These are phyloP conservation scores for Leucoma salicis DNA, from an alignment of 2,888 invertebrate species.

Conservation along the genomic window DNA sequence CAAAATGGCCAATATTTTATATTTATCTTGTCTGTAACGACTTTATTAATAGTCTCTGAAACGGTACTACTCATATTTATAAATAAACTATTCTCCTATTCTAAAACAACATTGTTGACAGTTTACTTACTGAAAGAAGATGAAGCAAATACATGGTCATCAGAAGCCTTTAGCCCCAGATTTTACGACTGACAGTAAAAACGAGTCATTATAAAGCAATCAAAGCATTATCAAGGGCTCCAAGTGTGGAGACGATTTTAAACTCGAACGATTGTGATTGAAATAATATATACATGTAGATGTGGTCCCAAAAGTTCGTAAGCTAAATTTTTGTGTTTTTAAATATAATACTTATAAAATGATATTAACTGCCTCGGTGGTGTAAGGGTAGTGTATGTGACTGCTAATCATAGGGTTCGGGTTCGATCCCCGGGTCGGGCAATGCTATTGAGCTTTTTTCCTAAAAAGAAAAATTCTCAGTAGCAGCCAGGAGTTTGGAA, in stretches of 20 bases:
- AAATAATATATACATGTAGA: too few relatives aligned
- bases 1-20: slow-evolving; percentile 18
- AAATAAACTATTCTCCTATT: slow-evolving; percentile 25
- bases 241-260: slow-evolving; percentile 33
- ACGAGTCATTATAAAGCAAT: slow-evolving; percentile 35
- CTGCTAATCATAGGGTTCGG: too few relatives aligned
- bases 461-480: too few relatives aligned
- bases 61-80: slow-evolving; percentile 17
- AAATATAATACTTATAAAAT: too few relatives aligned
- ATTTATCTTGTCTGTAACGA: slow-evolving; percentile 15
- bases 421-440: too few relatives aligned
- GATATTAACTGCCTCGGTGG: too few relatives aligned
- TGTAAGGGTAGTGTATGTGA: too few relatives aligned
- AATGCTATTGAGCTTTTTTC: too few relatives aligned
- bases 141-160: slow-evolving; percentile 8
- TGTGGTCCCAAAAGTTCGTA: too few relatives aligned
- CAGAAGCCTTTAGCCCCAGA: slow-evolving; percentile 2
- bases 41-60: slow-evolving; percentile 20
- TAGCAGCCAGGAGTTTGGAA: too few relatives aligned
- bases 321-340: too few relatives aligned
- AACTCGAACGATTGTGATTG: slow-evolving; percentile 38
- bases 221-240: slow-evolving; percentile 23
- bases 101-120: slow-evolving; percentile 11
- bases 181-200: slow-evolving; percentile 34
- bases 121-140: slow-evolving; percentile 8